These are phyloP conservation scores for Conops quadrifasciatus DNA, from an alignment of 2,888 invertebrate species.

Conservation along the genomic window DNA sequence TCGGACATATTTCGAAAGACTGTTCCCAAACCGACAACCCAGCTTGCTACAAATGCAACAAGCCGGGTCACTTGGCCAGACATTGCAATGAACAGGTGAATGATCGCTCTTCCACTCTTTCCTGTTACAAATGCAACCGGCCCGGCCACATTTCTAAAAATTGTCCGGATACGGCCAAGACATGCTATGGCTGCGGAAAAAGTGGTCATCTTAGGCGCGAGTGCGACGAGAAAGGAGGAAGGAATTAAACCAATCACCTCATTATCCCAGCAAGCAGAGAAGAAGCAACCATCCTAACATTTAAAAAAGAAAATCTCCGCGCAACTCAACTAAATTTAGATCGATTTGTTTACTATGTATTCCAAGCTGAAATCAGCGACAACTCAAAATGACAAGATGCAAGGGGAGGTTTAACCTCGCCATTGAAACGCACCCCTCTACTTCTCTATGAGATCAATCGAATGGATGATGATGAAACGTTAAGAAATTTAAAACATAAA, in stretches of 20 bases:
- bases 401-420: conserved; percentile 35
- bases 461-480: conserved; percentile 33
- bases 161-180: conserved; percentile 84
- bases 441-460: conserved; percentile 36
- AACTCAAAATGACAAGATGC: conserved; percentile 37
- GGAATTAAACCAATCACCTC: conserved; percentile 57
- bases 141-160: conserved; percentile 90
- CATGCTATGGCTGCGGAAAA: conserved; percentile 93
- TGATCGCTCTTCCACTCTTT: conserved; percentile 65
- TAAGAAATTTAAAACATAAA: conserved; percentile 33
- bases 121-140: conserved; percentile 96
- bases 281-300: conserved; percentile 42
- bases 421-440: conserved; percentile 37
- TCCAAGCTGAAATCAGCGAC: conserved; percentile 55
- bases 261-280: conserved; percentile 43
- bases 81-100: conserved; percentile 79
- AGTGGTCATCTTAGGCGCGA: conserved; percentile 90
- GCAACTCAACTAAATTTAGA: conserved; percentile 42
- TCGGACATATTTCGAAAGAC: conserved; percentile 93
- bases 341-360: conserved; percentile 50
- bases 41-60: conserved; percentile 85
- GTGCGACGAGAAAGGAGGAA: conserved; percentile 78
- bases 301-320: conserved; percentile 43
- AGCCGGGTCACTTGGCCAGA: conserved; percentile 90
- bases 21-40: conserved; percentile 83